phyloP scores from a whole-genome alignment of 1,140 invertebrate species.

The Carposina sasakii region DNA sequence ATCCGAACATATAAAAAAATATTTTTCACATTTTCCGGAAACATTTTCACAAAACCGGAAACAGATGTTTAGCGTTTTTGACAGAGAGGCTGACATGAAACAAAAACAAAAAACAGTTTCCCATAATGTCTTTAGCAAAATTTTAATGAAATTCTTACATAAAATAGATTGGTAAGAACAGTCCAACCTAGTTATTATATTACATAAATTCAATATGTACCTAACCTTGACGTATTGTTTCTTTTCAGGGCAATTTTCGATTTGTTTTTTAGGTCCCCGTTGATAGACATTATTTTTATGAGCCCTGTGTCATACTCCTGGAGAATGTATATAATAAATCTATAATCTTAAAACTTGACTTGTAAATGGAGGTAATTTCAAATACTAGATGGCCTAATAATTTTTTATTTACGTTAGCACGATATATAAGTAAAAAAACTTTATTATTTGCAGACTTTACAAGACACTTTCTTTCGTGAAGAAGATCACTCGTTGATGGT shows the following conservation, averaged over 20 bases:
- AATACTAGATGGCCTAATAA: no score
- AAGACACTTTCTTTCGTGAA: constrained; percentile 38
- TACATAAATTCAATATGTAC: no score
- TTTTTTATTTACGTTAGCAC: no score
- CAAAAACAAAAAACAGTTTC: constrained; percentile 60
- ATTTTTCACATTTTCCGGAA: constrained; percentile 18
- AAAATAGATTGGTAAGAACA: constrained; percentile 29
- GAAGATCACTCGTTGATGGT: constrained; percentile 29
- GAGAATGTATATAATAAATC: no score
- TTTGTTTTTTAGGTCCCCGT: constrained; percentile 31
- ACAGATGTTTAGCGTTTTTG: constrained; percentile 13
- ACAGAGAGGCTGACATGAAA: constrained; percentile 31
- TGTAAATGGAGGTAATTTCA: constrained; percentile 54
- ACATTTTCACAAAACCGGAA: constrained; percentile 10
- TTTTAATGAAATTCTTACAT: constrained; percentile 49
- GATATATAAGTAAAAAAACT: no score
- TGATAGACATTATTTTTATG: constrained; percentile 27
- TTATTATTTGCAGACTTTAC: no score
- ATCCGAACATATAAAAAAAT: background rate
- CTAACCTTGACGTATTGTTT: no score
- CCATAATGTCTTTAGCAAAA: constrained; percentile 51
- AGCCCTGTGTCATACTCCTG: constrained; percentile 17
- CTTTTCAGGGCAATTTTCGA: constrained; percentile 25
- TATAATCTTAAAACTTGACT: no score
- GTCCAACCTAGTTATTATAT: no score